Base-by-base conservation (phyloP, 2,113 vertebrate species). In the Anolis sagrei region DNA sequence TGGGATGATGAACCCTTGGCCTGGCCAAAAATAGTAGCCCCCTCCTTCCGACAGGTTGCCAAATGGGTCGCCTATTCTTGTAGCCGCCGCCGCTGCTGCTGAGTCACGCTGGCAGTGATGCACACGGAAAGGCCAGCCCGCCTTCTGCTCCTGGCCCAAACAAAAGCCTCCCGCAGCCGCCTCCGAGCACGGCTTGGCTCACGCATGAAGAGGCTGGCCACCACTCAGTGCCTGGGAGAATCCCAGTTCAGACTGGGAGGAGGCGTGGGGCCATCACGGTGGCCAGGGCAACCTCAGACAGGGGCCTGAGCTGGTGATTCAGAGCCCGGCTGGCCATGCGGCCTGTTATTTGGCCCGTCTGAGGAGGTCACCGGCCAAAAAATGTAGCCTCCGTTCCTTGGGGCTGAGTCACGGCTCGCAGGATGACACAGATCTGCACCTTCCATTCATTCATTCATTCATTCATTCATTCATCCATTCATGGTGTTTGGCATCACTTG, bases 301-400 rank as follows among this genome's bases (percentile, higher is more conserved):
- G 25, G 51, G 32, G 44, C 68, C 75, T 32, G 54, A 48, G 64
- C 19, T 36, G 34, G 75, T 27, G 2, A 49, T 8, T 64, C 16
- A 36, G 10, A 44, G 39, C 39, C 49, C 5, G 27, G 19, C 61
- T 6, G 7, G 44, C 6, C 1, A 9, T 14, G 21, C 58, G 16
- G 79, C 13, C 16, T 64, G 61, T 19, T 64, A 44, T 44, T 64
- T 64, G 61, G 61, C 61, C 14, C 27, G 29, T 58, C 79, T 87
- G 86, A 73, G 94, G 94, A 95, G 94, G 93, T 94, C 93, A 94
- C 89, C 19, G 51, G 77, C 86, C 92, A 94, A 92, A 93, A 44
- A 93, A 94, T 89, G 93, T 7, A 75, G 87, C 79, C 16, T 88
- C 76, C 92, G 88, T 91, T n/a, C 81, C 64, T 5, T 80, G 1